A percentile compares a stretch with the other conserved stretches of the same genome.
Evolutionary conservation across 2,888 invertebrate species (phyloP).

Genomic region (Acleris literana): DNA sequence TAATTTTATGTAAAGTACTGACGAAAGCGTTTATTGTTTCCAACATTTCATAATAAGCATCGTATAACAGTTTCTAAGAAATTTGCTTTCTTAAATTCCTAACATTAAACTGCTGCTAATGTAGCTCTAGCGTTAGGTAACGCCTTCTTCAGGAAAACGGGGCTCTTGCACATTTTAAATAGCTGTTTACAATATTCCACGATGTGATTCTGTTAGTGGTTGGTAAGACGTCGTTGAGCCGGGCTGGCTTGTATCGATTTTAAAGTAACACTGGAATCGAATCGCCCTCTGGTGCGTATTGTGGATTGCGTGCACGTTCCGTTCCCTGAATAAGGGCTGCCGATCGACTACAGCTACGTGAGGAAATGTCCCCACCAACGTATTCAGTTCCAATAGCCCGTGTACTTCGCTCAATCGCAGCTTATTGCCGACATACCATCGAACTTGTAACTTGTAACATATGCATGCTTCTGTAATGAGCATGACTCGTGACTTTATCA

Average conservation of each 20-base stretch:
- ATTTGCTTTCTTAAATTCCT: constrained; percentile 29
- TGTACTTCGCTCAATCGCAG: constrained; percentile 9
- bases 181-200: not conserved
- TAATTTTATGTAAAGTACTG: constrained; percentile 41
- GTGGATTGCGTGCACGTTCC: constrained; percentile 66
- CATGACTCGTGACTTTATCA: constrained; percentile 17
- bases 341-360: constrained; percentile 58
- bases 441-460: not conserved
- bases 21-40: constrained; percentile 40
- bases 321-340: constrained; percentile 62
- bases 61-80: constrained; percentile 17
- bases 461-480: constrained; percentile 15
- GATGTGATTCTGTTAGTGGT: constrained; percentile 39
- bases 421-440: not conserved
- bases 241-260: constrained; percentile 46
- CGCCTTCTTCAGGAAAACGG: not conserved
- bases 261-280: constrained; percentile 45
- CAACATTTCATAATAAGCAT: constrained; percentile 25
- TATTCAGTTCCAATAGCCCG: constrained; percentile 52
- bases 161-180: not conserved
- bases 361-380: constrained; percentile 60
- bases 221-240: constrained; percentile 13
- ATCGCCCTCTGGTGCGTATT: constrained; percentile 52
- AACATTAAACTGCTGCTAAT: constrained; percentile 4
- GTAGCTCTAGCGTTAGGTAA: constrained; percentile 7